Conservation (phyloP, 2,113 vertebrate species). For the Meriones unguiculatus region DNA sequence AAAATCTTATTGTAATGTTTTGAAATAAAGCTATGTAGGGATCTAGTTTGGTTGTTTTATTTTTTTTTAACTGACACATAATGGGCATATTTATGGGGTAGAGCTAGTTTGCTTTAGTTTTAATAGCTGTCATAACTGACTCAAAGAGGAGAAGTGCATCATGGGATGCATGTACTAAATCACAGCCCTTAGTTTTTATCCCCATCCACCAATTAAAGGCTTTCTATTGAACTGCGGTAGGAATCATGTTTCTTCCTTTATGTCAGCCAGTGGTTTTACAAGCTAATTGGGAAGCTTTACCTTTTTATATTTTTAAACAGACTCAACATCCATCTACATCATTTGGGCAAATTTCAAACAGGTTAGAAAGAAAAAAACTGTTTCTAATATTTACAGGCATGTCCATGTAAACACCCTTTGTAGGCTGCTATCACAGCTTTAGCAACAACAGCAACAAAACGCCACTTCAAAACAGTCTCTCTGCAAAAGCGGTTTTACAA, state of each 20-base stretch:
- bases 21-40: not conserved
- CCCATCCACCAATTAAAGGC: conserved; percentile 34
- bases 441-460: not conserved
- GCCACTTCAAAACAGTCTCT: conserved; percentile 15
- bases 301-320: conserved; percentile 53
- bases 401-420: not conserved
- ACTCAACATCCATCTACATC: not conserved
- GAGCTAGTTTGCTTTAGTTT: conserved; percentile 54
- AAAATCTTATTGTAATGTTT: conserved; percentile 36
- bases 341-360: conserved; percentile 37
- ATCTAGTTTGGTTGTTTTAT: not conserved
- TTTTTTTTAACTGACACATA: conserved; percentile 31
- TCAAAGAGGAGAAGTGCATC: not conserved
- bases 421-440: not conserved
- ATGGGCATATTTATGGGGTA: conserved; percentile 7
- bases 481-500: not conserved
- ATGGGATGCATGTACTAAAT: conserved; percentile 4
- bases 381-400: conserved; percentile 34
- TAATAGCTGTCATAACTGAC: conserved; percentile 57
- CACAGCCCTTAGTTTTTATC: not conserved
- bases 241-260: not conserved
- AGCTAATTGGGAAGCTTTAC: conserved; percentile 43
- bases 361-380: not conserved
- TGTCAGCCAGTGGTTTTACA: conserved; percentile 2
- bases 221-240: conserved; percentile 46